Evolutionary conservation across 92 coral and sea anemone species (phyloP).

Genomic region (Desmophyllum pertusum): DNA sequence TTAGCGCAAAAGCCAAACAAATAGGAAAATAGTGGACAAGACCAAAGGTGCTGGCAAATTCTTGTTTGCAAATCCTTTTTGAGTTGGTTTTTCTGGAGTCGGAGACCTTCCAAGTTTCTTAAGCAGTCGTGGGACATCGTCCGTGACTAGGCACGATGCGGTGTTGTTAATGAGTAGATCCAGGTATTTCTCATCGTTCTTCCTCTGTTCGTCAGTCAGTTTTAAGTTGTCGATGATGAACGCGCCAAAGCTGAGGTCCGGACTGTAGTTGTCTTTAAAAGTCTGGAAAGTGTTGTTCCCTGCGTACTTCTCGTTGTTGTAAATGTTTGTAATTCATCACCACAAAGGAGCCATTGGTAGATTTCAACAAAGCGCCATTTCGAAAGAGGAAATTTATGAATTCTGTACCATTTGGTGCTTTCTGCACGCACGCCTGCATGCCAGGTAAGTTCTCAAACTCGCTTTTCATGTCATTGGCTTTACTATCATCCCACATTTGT

Average conservation of each 20-base stretch:
- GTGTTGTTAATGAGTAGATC: constrained; percentile 69
- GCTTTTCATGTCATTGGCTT: constrained; percentile 32
- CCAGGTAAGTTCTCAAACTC: constrained; percentile 57
- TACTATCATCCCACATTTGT: constrained; percentile 58
- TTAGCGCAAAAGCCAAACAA: background rate
- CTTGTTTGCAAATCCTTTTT: constrained; percentile 7
- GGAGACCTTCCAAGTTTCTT: constrained; percentile 65
- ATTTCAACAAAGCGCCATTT: constrained; percentile 63
- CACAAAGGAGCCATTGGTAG: constrained; percentile 74
- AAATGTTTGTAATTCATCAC: constrained; percentile 91
- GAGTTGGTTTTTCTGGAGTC: background rate
- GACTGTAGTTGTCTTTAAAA: constrained; percentile 67
- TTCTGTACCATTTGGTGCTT: constrained; percentile 61
- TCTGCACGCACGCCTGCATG: constrained; percentile 60
- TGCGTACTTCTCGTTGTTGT: constrained; percentile 68
- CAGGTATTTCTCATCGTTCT: constrained; percentile 55
- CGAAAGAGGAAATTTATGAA: constrained; percentile 68
- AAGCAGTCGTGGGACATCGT: constrained; percentile 76
- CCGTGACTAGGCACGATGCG: constrained; percentile 83
- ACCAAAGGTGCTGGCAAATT: background rate
- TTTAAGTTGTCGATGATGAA: constrained; percentile 79
- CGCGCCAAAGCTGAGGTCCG: constrained; percentile 85
- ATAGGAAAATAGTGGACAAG: background rate
- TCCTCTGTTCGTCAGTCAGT: constrained; percentile 42
- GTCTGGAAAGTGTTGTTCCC: constrained; percentile 78